phyloP scores from a whole-genome alignment of 2,888 invertebrate species.

The Branchinecta sandiegonensis region DNA sequence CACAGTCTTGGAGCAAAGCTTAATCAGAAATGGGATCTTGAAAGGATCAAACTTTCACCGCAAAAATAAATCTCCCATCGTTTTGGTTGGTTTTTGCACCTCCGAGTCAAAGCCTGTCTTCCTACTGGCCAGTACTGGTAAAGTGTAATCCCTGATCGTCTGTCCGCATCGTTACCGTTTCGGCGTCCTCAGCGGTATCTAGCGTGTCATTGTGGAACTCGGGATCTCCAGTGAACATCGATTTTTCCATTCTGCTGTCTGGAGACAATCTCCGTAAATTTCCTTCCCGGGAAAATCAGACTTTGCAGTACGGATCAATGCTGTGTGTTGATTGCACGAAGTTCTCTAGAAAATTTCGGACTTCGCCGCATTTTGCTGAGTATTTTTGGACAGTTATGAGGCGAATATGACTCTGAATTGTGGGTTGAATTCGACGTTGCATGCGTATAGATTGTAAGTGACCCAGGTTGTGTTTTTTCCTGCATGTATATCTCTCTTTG shows the following conservation, averaged over 20 bases:
- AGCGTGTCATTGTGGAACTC: too few species aligned
- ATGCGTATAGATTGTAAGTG: slow-evolving; percentile 15
- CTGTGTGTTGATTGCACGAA: neutral
- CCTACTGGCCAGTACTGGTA: too few species aligned
- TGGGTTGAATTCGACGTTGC: slow-evolving; percentile 13
- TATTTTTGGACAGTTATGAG: neutral
- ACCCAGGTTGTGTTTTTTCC: slow-evolving; percentile 5
- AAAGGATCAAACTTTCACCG: too few species aligned
- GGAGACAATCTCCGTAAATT: neutral
- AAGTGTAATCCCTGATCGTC: too few species aligned
- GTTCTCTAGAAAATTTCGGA: neutral
- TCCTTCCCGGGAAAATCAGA: neutral
- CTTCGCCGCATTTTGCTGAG: neutral
- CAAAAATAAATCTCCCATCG: too few species aligned
- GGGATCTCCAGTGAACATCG: too few species aligned
- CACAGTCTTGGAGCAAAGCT: too few species aligned
- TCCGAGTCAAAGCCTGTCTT: too few species aligned
- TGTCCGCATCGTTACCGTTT: too few species aligned
- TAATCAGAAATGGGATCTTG: too few species aligned
- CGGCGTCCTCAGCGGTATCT: too few species aligned
- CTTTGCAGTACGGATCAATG: slow-evolving; percentile 7
- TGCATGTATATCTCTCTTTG: neutral
- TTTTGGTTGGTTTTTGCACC: too few species aligned
- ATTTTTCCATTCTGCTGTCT: neutral
- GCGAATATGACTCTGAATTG: slow-evolving; percentile 13